phyloP scores from a whole-genome alignment of 2,113 vertebrate genomes.

The Myanophis thanlyinensis region DNA sequence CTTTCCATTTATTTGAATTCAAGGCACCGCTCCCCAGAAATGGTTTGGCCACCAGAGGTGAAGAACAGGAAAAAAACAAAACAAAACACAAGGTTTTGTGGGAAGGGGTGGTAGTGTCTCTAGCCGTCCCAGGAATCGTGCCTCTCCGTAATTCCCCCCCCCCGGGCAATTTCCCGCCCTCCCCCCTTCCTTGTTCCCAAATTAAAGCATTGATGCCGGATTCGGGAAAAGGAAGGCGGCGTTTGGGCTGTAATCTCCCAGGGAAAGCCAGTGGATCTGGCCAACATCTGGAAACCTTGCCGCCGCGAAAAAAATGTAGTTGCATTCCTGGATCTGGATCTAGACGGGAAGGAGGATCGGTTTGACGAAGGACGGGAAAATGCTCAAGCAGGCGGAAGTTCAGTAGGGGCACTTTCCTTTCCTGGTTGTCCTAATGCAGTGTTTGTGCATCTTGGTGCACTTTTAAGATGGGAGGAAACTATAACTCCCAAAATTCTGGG shows the following conservation, averaged over 20 bases:
- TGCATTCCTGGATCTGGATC: neutral
- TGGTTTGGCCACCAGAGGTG: neutral
- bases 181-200: neutral
- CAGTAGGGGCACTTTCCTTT: neutral
- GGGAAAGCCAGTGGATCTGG: neutral
- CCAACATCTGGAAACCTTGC: neutral
- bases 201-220: rapidly evolving
- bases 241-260: neutral
- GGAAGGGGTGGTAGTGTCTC: neutral
- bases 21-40: neutral
- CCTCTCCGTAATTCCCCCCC: neutral
- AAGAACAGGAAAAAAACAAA: neutral
- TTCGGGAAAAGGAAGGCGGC: neutral
- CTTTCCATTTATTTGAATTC: neutral
- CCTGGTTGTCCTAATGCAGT: neutral
- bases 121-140: neutral
- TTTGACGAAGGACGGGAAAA: neutral
- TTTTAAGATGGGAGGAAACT: neutral
- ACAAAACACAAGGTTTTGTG: neutral
- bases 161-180: no score
- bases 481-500: neutral
- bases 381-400: neutral
- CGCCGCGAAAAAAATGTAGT: neutral
- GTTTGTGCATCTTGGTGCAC: neutral
- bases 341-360: neutral